Base-by-base conservation (phyloP, 2,113 vertebrate genomes). In the Girardinichthys multiradiatus region DNA sequence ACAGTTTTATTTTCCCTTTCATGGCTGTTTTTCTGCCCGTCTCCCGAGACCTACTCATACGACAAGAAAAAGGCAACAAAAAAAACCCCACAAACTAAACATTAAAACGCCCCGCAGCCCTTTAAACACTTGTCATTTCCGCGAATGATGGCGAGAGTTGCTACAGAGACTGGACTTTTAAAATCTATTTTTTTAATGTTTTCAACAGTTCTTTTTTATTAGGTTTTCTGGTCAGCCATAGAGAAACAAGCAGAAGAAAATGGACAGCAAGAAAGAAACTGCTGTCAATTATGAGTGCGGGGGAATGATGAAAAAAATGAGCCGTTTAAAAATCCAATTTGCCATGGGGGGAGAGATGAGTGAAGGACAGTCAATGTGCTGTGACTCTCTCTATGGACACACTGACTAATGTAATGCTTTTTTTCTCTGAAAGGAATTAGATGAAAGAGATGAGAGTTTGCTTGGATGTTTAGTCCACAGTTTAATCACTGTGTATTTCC, bases 81-180 rank as follows among this genome's bases (percentile, higher is more conserved):
- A 54, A 54, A 9, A 54, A 54, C 5, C 5, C 5, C 80, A 86
- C 71, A 87, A 90, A 86, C 79, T 64, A 57, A 89, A 83, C 90
- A 91, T 90, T 79, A 86, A 89, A 90, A 91, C 64, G 10, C 88
- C 88, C 86, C 35, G 51, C 86, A 82, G 89, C 82, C 83, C 81
- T 90, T 89, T 88, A 91, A 90, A 91, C 90, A 90, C 85, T 90
- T 86, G 90, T 91, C 90, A 86, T 91, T 91, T 90, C 88, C 86
- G 74, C 74, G 66, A 90, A 91, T 88, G 83, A 77, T 68, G 81
- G 78, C n/a, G 10, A 84, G 86, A 80, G 89, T 92, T 90, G 80
- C 90, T 92, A 89, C 89, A 88, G 91, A 89, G 85, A 91, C 88
- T 51, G 62, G 48, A 54, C 17, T 72, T 26, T 70, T 69, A 65